These are phyloP conservation scores for Sebastes trivittatus DNA, from an alignment of 2,797 vertebrate genomes.

Conservation along the genomic window DNA sequence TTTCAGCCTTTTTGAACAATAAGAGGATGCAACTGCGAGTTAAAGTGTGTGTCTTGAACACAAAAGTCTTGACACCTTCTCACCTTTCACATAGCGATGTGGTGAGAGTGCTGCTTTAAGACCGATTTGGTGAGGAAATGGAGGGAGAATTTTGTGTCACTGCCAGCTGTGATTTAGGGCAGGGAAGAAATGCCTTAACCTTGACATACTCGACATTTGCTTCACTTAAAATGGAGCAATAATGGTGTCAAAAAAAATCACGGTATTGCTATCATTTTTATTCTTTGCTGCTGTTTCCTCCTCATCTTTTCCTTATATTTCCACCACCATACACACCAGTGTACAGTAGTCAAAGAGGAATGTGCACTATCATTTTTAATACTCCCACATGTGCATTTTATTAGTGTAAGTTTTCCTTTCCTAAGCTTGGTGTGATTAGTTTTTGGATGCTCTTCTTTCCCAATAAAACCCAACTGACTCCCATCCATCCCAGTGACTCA, in stretches of 20 bases:
- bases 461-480: not conserved
- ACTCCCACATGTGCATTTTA: slow-evolving; percentile 17
- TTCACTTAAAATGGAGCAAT: not conserved
- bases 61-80: slow-evolving; percentile 56
- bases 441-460: not conserved
- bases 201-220: not conserved
- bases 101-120: slow-evolving; percentile 20
- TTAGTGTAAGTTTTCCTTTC: not conserved
- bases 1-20: slow-evolving; percentile 57
- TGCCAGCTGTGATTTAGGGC: slow-evolving; percentile 37
- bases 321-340: not conserved
- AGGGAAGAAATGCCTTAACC: not conserved
- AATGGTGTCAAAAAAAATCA: not conserved
- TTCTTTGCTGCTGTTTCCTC: not conserved
- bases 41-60: slow-evolving; percentile 34
- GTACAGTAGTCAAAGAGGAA: not conserved
- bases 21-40: slow-evolving; percentile 68
- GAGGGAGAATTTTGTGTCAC: not conserved
- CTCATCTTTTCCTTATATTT: not conserved
- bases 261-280: not conserved
- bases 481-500: slow-evolving; percentile 75
- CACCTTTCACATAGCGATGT: slow-evolving; percentile 60
- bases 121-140: slow-evolving; percentile 27
- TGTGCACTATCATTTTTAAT: slow-evolving; percentile 2
- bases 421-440: not conserved